Percentiles rank a stretch among this genome's conserved stretches.
phyloP scores from a whole-genome alignment of 2,113 vertebrate species.

The Potamarius usumacintae region DNA sequence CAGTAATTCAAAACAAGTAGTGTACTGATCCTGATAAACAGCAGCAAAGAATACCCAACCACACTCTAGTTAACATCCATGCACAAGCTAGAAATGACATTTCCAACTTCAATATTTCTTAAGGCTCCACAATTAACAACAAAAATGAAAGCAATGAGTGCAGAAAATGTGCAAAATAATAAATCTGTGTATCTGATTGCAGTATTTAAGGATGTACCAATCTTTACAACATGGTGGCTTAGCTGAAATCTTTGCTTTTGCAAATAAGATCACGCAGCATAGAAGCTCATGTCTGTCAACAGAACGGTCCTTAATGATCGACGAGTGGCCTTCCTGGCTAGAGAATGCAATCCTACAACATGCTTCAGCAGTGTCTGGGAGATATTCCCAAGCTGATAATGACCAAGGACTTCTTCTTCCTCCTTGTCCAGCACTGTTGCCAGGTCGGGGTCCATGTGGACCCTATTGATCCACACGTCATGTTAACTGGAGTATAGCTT shows the following conservation, averaged over 20 bases:
- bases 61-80: not conserved
- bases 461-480: no score
- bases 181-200: not conserved
- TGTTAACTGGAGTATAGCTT: no score
- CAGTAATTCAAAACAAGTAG: not conserved
- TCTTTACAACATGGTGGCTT: not conserved
- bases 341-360: not conserved
- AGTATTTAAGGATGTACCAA: not conserved
- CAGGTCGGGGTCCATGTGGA: no score
- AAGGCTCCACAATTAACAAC: not conserved
- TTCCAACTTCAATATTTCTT: not conserved
- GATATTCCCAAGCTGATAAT: not conserved
- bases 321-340: not conserved
- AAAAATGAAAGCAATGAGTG: not conserved
- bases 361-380: not conserved
- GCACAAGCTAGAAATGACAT: not conserved
- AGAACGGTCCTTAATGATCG: not conserved
- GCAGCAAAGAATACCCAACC: not conserved
- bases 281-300: not conserved
- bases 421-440: no score
- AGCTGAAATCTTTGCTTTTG: not conserved
- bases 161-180: not conserved
- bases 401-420: not conserved
- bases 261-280: not conserved
- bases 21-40: not conserved